Evolutionary conservation across 1,140 invertebrate genomes (phyloP).

Genomic region (Trichogramma pretiosum): DNA sequence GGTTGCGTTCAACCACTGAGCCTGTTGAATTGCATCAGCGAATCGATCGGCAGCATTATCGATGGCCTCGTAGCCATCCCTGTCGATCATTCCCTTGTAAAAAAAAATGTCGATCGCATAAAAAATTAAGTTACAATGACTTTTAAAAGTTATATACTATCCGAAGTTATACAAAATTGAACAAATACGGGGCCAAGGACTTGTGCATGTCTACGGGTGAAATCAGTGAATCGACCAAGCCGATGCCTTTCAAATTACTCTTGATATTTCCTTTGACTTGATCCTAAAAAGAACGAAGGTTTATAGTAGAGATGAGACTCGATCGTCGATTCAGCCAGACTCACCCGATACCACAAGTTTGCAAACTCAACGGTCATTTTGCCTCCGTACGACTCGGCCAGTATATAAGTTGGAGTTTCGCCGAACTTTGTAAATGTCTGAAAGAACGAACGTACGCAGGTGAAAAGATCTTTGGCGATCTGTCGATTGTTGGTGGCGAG

Average conservation of each 20-base stretch:
- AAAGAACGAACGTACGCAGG: slow-evolving; percentile 59
- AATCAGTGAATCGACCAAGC: slow-evolving; percentile 77
- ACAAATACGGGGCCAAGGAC: slow-evolving; percentile 68
- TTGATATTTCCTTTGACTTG: slow-evolving; percentile 53
- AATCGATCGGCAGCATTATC: slow-evolving; percentile 43
- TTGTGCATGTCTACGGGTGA: slow-evolving; percentile 68
- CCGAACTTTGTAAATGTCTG: slow-evolving; percentile 56
- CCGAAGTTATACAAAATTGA: slow-evolving; percentile 48
- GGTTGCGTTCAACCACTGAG: slow-evolving; percentile 52
- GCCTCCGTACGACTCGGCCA: slow-evolving; percentile 79
- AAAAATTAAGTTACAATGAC: no score
- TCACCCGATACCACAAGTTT: slow-evolving; percentile 52
- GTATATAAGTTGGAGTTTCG: slow-evolving; percentile 67
- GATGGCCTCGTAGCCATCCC: slow-evolving; percentile 48
- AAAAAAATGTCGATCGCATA: no score
- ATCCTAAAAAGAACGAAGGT: slow-evolving; percentile 43
- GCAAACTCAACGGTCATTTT: slow-evolving; percentile 82
- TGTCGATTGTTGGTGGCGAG: slow-evolving; percentile 58
- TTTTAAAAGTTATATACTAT: no score
- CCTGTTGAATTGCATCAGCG: slow-evolving; percentile 44
- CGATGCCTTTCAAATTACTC: slow-evolving; percentile 66
- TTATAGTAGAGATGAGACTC: not conserved
- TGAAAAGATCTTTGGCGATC: slow-evolving; percentile 71
- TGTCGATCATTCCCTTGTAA: slow-evolving; percentile 52
- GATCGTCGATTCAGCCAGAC: slow-evolving; percentile 17